Conservation (phyloP, 1,140 invertebrate species). For the roundworm (Caenorhabditis elegans) region WBcel235 BX284605.5:8356001-8356500, state of each 20-base stretch:
- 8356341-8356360: no score
- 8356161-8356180: not conserved
- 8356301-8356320: no score
- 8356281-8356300: no score
- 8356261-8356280: no score
- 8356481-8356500: conserved; percentile 7
- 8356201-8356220: no score
- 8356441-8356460: not conserved
- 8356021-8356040: no score
- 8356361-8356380: not conserved
- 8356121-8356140: not conserved
- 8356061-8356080: no score
- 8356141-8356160: not conserved
- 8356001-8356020: no score
- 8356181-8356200: not conserved
- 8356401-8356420: not conserved
- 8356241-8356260: no score
- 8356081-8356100: not conserved
- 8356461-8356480: not conserved
- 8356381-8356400: not conserved
- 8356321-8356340: no score
- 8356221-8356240: no score
- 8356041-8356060: no score
- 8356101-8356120: not conserved
- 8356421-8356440: conserved; percentile 15